Evolutionary conservation across 2,888 invertebrate genomes (phyloP).

Genomic region (Muscina levida): DNA sequence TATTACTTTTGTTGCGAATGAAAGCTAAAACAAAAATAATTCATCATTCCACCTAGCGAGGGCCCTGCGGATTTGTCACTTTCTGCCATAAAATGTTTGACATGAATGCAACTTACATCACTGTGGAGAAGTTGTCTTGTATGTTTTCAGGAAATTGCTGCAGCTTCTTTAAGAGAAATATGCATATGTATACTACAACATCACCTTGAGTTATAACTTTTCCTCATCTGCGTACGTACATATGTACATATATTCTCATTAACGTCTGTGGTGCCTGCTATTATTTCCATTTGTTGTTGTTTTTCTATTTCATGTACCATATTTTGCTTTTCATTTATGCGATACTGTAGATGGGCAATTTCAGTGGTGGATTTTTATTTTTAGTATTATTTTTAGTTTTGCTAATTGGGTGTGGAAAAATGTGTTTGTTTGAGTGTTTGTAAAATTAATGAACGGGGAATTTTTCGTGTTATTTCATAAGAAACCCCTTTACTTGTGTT

Average conservation of each 20-base stretch:
- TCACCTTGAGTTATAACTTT: not conserved
- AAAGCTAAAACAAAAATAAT: not conserved
- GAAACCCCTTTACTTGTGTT: slow-evolving; percentile 12
- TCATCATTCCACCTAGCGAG: not conserved
- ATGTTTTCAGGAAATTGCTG: not conserved
- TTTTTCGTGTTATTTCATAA: not conserved
- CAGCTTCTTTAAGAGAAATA: not conserved
- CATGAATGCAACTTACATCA: no score
- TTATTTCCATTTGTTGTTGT: not conserved
- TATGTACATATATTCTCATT: not conserved
- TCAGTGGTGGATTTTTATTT: slow-evolving; percentile 37
- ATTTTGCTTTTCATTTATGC: slow-evolving; percentile 13
- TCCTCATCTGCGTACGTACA: not conserved
- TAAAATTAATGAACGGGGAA: slow-evolving; percentile 9
- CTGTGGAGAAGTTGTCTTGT: not conserved
- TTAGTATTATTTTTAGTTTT: slow-evolving; percentile 42
- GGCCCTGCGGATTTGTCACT: slow-evolving; percentile 4
- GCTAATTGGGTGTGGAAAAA: slow-evolving; percentile 59
- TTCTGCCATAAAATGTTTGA: not conserved
- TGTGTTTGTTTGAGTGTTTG: slow-evolving; percentile 29
- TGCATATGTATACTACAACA: not conserved
- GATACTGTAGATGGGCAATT: slow-evolving; percentile 35
- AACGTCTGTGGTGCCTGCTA: not conserved
- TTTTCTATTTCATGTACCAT: slow-evolving; percentile 20
- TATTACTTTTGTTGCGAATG: not conserved